phyloP scores from a whole-genome alignment of 2,888 invertebrate genomes.

The Buathra laborator region DNA sequence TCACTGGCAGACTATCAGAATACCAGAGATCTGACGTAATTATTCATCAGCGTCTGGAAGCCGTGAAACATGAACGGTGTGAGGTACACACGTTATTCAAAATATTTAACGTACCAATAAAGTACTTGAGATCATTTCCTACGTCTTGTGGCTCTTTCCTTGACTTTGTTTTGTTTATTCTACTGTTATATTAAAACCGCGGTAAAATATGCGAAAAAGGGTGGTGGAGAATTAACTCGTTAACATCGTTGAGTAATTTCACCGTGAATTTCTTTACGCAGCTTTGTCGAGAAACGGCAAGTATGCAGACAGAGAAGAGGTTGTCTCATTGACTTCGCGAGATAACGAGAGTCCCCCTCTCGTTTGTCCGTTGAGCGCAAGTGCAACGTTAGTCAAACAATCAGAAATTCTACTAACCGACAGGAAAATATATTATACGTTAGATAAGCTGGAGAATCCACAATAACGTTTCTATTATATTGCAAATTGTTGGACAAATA shows the following conservation, averaged over 20 bases:
- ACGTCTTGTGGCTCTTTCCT: not conserved
- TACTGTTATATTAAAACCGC: constrained; percentile 19
- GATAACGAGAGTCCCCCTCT: constrained; percentile 37
- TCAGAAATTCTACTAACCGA: not conserved
- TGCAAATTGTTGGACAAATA: not conserved
- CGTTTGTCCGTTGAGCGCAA: constrained; percentile 21
- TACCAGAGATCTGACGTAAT: too few relatives aligned
- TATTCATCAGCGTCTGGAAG: too few relatives aligned
- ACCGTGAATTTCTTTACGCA: constrained; percentile 34
- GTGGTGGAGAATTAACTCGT: constrained; percentile 50
- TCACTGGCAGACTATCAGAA: too few relatives aligned
- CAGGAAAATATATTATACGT: not conserved
- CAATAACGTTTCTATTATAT: constrained; percentile 5
- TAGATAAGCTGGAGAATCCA: not conserved
- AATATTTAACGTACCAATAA: too few relatives aligned
- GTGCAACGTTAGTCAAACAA: not conserved
- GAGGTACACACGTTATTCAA: too few relatives aligned
- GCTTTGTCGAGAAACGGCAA: constrained; percentile 21
- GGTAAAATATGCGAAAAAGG: constrained; percentile 28
- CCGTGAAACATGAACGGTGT: too few relatives aligned
- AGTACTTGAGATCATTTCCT: too few relatives aligned
- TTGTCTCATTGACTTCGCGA: constrained; percentile 39
- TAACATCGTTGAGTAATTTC: constrained; percentile 60
- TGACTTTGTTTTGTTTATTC: constrained; percentile 49
- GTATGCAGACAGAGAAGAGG: constrained; percentile 25